phyloP scores from a whole-genome alignment of 2,888 invertebrate species.

The Rotaria magnacalcarata region DNA sequence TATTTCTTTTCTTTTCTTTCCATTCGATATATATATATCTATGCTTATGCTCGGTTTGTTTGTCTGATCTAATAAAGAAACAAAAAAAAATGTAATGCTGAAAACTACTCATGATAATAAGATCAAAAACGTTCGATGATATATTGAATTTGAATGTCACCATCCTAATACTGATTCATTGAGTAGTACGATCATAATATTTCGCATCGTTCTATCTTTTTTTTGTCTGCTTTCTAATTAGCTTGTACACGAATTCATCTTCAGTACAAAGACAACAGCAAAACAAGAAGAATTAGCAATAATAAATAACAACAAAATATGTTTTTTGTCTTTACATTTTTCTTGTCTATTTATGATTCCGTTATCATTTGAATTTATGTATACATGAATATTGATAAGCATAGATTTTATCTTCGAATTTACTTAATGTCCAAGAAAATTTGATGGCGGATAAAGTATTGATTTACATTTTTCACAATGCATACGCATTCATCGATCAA shows the following conservation, averaged over 20 bases:
- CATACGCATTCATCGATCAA: too few relatives aligned
- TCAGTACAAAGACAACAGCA: too few relatives aligned
- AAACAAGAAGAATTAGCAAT: too few relatives aligned
- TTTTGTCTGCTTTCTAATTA: neutral
- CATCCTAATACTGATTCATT: neutral
- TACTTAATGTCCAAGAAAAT: too few relatives aligned
- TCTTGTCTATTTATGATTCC: too few relatives aligned
- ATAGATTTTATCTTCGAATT: too few relatives aligned
- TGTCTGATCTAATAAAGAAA: constrained; percentile 31
- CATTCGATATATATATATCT: constrained; percentile 8
- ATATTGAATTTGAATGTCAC: neutral
- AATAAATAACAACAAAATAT: too few relatives aligned
- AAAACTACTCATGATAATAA: neutral
- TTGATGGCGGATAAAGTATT: too few relatives aligned
- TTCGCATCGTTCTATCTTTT: neutral
- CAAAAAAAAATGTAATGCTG: neutral
- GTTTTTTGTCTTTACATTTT: too few relatives aligned
- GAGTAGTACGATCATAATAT: neutral
- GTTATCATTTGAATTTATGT: too few relatives aligned
- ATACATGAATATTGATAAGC: too few relatives aligned
- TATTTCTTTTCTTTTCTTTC: neutral
- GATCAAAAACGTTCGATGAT: neutral
- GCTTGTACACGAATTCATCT: neutral
- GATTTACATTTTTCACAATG: too few relatives aligned
- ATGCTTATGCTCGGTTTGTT: constrained; percentile 27